A percentile compares a stretch with the other conserved stretches of the same genome.
These are phyloP conservation scores for Stichopus horrens DNA, from an alignment of 53 echinoderm and acorn worm genomes.

Conservation along the genomic window DNA sequence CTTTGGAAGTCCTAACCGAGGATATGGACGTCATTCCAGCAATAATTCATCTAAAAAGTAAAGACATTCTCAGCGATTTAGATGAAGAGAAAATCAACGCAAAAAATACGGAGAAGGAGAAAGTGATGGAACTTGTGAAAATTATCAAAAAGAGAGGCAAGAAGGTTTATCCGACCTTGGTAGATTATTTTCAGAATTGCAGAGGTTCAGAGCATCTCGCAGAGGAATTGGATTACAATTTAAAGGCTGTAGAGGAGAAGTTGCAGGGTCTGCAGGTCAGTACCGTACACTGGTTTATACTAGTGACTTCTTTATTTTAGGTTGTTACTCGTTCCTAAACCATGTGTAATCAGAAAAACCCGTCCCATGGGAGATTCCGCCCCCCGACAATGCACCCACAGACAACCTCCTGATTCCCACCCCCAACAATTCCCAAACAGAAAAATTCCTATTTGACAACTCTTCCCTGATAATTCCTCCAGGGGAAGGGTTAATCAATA, in stretches of 20 bases:
- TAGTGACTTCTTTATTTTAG: background rate
- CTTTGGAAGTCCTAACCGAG: background rate
- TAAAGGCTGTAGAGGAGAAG: background rate
- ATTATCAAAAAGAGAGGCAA: background rate
- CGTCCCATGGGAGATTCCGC: background rate
- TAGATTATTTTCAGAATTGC: background rate
- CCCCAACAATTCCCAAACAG: no score
- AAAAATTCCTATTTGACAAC: no score
- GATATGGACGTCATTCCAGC: background rate
- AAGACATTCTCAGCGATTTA: background rate
- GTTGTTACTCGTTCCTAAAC: background rate
- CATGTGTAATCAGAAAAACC: background rate
- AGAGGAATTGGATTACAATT: background rate
- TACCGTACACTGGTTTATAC: background rate
- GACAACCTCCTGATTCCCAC: background rate
- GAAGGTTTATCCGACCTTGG: background rate
- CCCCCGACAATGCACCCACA: no score
- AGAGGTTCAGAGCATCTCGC: background rate
- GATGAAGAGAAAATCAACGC: constrained; percentile 1
- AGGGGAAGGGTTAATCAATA: no score
- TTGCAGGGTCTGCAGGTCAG: background rate
- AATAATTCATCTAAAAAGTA: background rate
- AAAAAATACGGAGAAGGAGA: background rate
- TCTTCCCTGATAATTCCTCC: no score
- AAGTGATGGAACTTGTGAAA: background rate